Base-by-base conservation (phyloP, 2,797 vertebrate genomes). In the Peromyscus melanophrys region DNA sequence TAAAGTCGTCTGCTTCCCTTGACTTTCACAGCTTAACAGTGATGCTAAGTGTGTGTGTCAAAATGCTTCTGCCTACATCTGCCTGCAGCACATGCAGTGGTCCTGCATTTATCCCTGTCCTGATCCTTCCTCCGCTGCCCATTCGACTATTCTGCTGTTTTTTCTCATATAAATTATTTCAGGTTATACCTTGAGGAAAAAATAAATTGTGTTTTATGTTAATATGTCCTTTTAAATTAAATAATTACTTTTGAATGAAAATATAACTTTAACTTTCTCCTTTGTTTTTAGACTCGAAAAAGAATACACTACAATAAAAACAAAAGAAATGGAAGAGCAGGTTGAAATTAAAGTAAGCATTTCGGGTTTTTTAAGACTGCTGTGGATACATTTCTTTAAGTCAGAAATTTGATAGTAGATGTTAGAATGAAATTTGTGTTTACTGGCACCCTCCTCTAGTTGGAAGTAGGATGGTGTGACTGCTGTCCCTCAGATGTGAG, bases 291-390 rank as follows among this genome's bases (percentile, higher is more conserved):
- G 99, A 98, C 99, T 99, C 98, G 99, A 99, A 98, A 99, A 99
- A 96, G 99, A 99, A 97, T 99, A 99, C 98, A 99, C 99, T 99
- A 99, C 99, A 98, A 99, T 99, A 99, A 99, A 99, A 99, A 99
- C 99, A 91, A 99, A 99, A 98, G 99, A 99, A 98, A 99, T 99
- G 99, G 99, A 99, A 98, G 99, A 99, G 94, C 99, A 99, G 99
- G 99, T 99, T 98, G 99, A 99, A 98, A 99, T 99, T 98, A 99
- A 99, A 99, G 99, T 99, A 98, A 98, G 99, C 95, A 37, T 88
- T 65, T 92, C 25, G 55, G 63, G 69, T 69, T 52, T 92, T 69
- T 55, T 17, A 7, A 55, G 95, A 90, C 37, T 49, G 3, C 31
- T 84, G 3, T 55, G 83, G 27, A 92, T 92, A 83, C 69, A 9